phyloP scores from a whole-genome alignment of 2,888 invertebrate genomes.

The Sphaerophoria rueppellii region DNA sequence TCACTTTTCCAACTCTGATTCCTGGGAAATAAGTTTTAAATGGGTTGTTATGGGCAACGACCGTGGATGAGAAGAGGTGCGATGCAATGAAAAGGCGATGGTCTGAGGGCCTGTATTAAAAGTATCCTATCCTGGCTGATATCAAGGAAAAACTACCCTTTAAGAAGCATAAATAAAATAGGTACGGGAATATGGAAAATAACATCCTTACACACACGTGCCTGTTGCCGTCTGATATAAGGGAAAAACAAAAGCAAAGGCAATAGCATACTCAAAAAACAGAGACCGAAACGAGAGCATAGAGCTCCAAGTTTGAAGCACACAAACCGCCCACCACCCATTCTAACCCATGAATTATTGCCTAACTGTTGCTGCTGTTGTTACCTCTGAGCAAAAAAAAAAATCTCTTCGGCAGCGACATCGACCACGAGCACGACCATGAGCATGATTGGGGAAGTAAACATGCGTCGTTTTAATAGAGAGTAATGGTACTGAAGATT shows the following conservation, averaged over 20 bases:
- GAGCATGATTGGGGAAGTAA: constrained; percentile 13
- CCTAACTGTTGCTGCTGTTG: constrained; percentile 65
- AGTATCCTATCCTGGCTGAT: constrained; percentile 3
- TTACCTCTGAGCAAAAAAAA: constrained; percentile 21
- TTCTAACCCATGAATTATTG: constrained; percentile 58
- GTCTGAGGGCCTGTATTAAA: constrained; percentile 11
- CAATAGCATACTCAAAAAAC: not conserved
- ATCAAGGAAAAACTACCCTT: constrained; percentile 18
- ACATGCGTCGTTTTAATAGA: constrained; percentile 55
- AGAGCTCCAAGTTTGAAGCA: no score
- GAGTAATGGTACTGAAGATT: constrained; percentile 15
- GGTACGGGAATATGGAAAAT: constrained; percentile 54
- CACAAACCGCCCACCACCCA: not conserved
- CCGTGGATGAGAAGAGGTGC: no score
- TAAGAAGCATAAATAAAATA: constrained; percentile 58
- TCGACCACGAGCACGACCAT: not conserved
- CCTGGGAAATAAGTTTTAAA: constrained; percentile 44
- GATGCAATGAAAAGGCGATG: constrained; percentile 4
- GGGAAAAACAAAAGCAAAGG: not conserved
- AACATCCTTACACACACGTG: constrained; percentile 15
- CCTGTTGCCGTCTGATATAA: constrained; percentile 22
- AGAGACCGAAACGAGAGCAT: no score
- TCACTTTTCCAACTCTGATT: constrained; percentile 7
- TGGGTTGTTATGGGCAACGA: constrained; percentile 61
- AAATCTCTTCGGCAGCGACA: not conserved